Conservation (phyloP, 2,888 invertebrate species). For the Limulus polyphemus region DNA sequence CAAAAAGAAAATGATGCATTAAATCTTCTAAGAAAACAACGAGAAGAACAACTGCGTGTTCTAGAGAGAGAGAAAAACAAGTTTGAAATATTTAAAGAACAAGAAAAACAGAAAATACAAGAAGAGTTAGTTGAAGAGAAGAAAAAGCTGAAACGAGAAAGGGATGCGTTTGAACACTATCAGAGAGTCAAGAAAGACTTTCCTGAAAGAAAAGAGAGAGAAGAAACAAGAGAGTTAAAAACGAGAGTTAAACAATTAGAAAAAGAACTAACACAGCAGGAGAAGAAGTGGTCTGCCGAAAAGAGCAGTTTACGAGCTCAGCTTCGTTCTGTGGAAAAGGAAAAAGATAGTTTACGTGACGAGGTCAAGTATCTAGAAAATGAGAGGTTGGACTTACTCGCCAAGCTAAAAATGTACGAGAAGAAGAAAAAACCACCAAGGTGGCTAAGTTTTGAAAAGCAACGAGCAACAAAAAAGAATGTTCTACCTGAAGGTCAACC, state of each 20-base stretch:
- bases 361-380: constrained; percentile 11
- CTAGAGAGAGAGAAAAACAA: constrained; percentile 11
- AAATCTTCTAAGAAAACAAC: constrained; percentile 6
- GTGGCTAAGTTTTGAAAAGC: too few relatives aligned
- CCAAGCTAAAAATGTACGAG: constrained; percentile 9
- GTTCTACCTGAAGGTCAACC: too few relatives aligned
- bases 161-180: constrained; percentile 12
- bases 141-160: constrained; percentile 11
- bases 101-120: constrained; percentile 13
- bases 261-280: constrained; percentile 12
- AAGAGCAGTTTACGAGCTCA: constrained; percentile 10
- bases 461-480: too few relatives aligned
- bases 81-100: constrained; percentile 12
- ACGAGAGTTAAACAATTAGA: constrained; percentile 11
- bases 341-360: constrained; percentile 13
- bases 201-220: constrained; percentile 16
- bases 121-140: constrained; percentile 9
- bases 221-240: constrained; percentile 6
- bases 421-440: too few relatives aligned
- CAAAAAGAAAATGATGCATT: constrained; percentile 9
- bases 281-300: constrained; percentile 11
- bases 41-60: constrained; percentile 9
- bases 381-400: constrained; percentile 13
- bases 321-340: constrained; percentile 10
- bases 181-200: constrained; percentile 10